Evolutionary conservation across 1,140 invertebrate species (phyloP).

Genomic region (Drosophila albomicans): DNA sequence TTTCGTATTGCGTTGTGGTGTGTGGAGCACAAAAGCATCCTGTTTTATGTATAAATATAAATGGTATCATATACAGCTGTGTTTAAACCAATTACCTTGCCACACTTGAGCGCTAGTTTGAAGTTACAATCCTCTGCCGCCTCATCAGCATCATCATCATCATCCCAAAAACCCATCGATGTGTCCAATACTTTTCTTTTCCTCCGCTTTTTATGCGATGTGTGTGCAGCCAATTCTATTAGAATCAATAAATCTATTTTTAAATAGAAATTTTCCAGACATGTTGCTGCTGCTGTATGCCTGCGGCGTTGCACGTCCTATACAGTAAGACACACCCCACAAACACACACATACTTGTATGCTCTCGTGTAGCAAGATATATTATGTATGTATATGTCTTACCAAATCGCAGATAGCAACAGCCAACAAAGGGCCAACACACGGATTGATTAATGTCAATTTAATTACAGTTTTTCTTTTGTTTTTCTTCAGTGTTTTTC

Average conservation of each 20-base stretch:
- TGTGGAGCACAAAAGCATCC: constrained; percentile 15
- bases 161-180: not conserved
- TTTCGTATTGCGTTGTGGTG: constrained; percentile 1
- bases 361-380: not conserved
- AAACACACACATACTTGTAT: constrained; percentile 11
- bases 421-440: constrained; percentile 21
- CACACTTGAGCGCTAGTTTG: constrained; percentile 28
- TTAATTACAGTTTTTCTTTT: constrained; percentile 33
- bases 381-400: not conserved
- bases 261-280: constrained; percentile 71
- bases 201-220: not conserved
- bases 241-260: constrained; percentile 82
- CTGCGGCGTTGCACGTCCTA: constrained; percentile 31
- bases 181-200: not conserved
- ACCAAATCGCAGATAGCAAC: constrained; percentile 31
- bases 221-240: constrained; percentile 46
- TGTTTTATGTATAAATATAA: constrained; percentile 36
- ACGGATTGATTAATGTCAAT: constrained; percentile 53
- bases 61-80: constrained; percentile 21
- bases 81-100: constrained; percentile 15
- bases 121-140: constrained; percentile 20
- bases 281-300: constrained; percentile 31
- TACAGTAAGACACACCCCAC: constrained; percentile 13
- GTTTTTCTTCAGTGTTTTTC: too few species aligned
- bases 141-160: not conserved